Evolutionary conservation across 2,888 invertebrate species (phyloP).

Genomic region (Holacanthella duospinosa): DNA sequence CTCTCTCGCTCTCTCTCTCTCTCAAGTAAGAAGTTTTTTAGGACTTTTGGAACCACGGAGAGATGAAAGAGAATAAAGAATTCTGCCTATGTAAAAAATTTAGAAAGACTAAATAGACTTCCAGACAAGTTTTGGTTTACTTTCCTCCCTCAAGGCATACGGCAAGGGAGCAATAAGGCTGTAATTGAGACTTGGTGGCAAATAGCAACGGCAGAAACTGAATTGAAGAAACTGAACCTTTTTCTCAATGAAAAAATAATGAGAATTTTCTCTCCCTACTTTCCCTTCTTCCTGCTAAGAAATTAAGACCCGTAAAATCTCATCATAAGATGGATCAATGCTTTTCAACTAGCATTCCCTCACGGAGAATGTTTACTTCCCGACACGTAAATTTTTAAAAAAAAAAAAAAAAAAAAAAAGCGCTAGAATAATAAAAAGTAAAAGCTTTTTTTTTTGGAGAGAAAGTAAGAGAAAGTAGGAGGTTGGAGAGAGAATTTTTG

Average conservation of each 20-base stretch:
- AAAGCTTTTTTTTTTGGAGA: background rate
- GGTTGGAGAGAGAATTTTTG: background rate
- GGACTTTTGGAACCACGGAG: background rate
- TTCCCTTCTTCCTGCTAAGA: conserved; percentile 9
- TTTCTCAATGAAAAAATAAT: conserved; percentile 30
- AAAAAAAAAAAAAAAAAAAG: background rate
- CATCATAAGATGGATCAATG: conserved; percentile 31
- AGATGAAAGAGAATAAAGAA: background rate
- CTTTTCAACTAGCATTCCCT: conserved; percentile 18
- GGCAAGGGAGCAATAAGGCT: background rate
- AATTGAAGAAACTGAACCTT: background rate
- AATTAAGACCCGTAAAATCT: conserved; percentile 34
- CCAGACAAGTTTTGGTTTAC: background rate
- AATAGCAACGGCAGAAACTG: background rate
- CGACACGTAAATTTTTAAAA: conserved; percentile 12
- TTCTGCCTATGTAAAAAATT: background rate
- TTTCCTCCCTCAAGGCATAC: background rate
- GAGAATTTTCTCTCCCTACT: conserved; percentile 18
- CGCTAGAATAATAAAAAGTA: background rate
- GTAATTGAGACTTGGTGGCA: background rate
- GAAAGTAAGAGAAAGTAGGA: background rate
- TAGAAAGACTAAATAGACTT: background rate
- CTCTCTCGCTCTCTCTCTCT: too few relatives aligned
- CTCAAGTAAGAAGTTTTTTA: background rate
- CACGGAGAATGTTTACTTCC: conserved; percentile 22